Conservation (phyloP, 37 sponge, comb jelly and placozoan genomes). For the Beroe forskalii region DNA sequence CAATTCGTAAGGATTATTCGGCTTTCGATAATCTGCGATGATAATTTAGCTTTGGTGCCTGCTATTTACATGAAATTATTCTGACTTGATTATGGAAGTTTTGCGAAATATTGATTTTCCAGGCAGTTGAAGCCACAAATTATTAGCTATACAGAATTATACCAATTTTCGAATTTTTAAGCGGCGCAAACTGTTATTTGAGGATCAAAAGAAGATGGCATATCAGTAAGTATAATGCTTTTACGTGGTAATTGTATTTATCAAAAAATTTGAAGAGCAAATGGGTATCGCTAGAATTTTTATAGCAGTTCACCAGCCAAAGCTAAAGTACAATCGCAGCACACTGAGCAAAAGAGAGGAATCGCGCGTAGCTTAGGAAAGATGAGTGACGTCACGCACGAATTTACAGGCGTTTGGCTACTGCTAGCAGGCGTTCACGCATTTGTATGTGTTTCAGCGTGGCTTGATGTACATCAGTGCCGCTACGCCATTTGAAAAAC, state of each 20-base stretch:
- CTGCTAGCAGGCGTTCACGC: slow-evolving; percentile 61
- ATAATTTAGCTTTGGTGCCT: too few species aligned
- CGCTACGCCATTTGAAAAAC: slow-evolving; percentile 55
- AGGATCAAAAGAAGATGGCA: neutral
- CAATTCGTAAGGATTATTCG: too few species aligned
- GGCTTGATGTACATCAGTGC: slow-evolving; percentile 62
- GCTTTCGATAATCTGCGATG: too few species aligned
- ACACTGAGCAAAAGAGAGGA: slow-evolving; percentile 50
- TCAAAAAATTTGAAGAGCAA: slow-evolving; percentile 54
- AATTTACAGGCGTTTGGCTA: slow-evolving; percentile 32
- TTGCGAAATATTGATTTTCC: too few species aligned
- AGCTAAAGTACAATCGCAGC: slow-evolving; percentile 61
- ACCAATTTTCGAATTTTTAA: too few species aligned
- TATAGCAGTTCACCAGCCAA: slow-evolving; percentile 62
- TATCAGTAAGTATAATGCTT: neutral
- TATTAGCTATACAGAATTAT: too few species aligned
- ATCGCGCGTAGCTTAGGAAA: slow-evolving; percentile 30
- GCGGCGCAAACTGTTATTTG: neutral
- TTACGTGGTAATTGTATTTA: neutral
- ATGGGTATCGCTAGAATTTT: slow-evolving; percentile 55
- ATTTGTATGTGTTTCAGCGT: slow-evolving; percentile 64
- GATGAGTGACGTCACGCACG: slow-evolving; percentile 60
- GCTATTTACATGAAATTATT: too few species aligned
- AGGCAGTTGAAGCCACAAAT: too few species aligned
- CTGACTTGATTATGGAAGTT: too few species aligned